Base-by-base conservation (phyloP, 2,797 vertebrate genomes). In the Mormyrus proboscirostris region DNA sequence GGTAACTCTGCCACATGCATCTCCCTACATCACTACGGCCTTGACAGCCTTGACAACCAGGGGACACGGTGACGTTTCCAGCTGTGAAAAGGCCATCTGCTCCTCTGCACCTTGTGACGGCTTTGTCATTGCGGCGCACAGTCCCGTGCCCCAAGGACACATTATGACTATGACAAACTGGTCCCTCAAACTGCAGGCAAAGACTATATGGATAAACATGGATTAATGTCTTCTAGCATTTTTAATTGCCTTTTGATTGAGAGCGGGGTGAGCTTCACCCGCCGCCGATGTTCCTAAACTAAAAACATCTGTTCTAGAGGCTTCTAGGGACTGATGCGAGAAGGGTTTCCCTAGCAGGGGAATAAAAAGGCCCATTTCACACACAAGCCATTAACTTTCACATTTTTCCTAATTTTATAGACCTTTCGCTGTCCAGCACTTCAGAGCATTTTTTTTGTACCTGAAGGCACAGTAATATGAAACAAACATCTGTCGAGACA, bases 21-120 rank as follows among this genome's bases (percentile, higher is more conserved):
- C 93, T 95, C 93, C 90, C 93, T 91, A 89, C 88, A 91, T 92
- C 88, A 79, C 89, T 91, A 55, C 89, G 82, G 79, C 87, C 89
- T 89, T 87, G 89, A 88, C 90, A 93, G 95, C 93, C 91, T 93
- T 90, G 91, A 79, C 88, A 90, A 87, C 82, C 25, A 51, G 91
- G 93, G 94, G 93, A 93, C 94, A 92, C 91, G 53, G 2, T 88
- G 88, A 92, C 91, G 91, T 90, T 93, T 95, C 90, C 94, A 95
- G 92, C 93, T 93, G 93, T 92, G 92, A 91, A 91, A 92, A 93
- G 91, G 91, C 95, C 95, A 96, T 96, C 95, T 97, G 96, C 91
- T 96, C 93, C 91, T 92, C 91, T 95, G 90, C 92, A 91, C 88
- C 93, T 91, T 49, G 92, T 94, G 90, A 94, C 90, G 93, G 90